These are phyloP conservation scores for Tragelaphus strepsiceros DNA, from an alignment of 2,113 vertebrate genomes.

Conservation along the genomic window DNA sequence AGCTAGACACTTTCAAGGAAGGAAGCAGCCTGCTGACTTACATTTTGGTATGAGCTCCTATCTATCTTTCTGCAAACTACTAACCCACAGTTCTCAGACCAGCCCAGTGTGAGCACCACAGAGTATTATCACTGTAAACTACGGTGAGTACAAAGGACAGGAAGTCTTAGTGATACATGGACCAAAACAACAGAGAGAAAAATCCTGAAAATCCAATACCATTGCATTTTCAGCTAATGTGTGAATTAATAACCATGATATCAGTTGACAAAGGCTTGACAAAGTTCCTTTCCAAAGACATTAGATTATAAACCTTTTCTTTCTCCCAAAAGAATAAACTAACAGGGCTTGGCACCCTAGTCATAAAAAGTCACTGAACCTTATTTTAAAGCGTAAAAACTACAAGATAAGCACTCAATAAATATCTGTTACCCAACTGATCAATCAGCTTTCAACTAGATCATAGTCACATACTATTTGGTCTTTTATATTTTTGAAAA, in stretches of 20 bases:
- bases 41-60: not conserved
- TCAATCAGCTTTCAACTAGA: not conserved
- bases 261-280: not conserved
- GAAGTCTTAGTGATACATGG: not conserved
- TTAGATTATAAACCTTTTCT: not conserved
- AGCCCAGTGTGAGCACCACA: not conserved
- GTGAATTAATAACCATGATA: not conserved
- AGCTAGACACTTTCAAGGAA: not conserved
- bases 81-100: not conserved
- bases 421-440: not conserved
- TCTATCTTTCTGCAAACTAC: not conserved
- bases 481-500: not conserved
- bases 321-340: not conserved
- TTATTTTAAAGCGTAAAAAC: not conserved
- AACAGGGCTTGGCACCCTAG: not conserved
- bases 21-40: not conserved
- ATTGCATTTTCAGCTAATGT: not conserved
- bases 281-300: not conserved
- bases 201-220: not conserved
- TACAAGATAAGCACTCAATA: not conserved
- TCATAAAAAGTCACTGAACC: not conserved
- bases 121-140: not conserved
- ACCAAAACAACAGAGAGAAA: not conserved
- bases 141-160: not conserved
- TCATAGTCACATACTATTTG: not conserved